Percentiles rank a stretch among this genome's conserved stretches.
Evolutionary conservation across 2,797 vertebrate genomes (phyloP).

Genomic region (Enteromius trimaculatus): DNA sequence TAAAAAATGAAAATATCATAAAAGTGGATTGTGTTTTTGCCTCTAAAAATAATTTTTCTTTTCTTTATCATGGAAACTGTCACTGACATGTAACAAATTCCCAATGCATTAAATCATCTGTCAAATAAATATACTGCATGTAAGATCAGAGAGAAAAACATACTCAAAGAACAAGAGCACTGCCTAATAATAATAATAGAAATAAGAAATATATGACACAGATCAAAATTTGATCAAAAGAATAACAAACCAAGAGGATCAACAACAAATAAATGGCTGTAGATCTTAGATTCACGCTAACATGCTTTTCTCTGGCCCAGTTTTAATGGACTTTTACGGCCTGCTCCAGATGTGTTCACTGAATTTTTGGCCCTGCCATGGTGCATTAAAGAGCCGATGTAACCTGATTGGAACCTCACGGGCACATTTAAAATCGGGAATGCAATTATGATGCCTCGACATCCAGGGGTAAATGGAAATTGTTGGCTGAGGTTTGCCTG

Average conservation of each 20-base stretch:
- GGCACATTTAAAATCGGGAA: constrained; percentile 56
- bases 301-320: constrained; percentile 24
- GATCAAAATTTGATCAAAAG: constrained; percentile 29
- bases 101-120: background rate
- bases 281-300: background rate
- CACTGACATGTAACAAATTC: background rate
- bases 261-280: constrained; percentile 33
- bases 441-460: constrained; percentile 63
- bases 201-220: background rate
- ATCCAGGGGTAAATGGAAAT: constrained; percentile 50
- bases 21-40: background rate
- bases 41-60: background rate
- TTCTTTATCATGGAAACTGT: background rate
- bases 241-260: constrained; percentile 7
- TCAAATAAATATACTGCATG: background rate
- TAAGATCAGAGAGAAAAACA: background rate
- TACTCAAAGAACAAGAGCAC: background rate
- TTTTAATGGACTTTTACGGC: constrained; percentile 42
- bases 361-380: constrained; percentile 20
- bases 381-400: constrained; percentile 39
- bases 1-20: background rate
- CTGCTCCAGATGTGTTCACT: constrained; percentile 45
- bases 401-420: constrained; percentile 63
- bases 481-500: constrained; percentile 56
- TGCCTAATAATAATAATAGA: background rate